Evolutionary conservation across 2,888 invertebrate genomes (phyloP).

Genomic region (Drosophila neutralis): DNA sequence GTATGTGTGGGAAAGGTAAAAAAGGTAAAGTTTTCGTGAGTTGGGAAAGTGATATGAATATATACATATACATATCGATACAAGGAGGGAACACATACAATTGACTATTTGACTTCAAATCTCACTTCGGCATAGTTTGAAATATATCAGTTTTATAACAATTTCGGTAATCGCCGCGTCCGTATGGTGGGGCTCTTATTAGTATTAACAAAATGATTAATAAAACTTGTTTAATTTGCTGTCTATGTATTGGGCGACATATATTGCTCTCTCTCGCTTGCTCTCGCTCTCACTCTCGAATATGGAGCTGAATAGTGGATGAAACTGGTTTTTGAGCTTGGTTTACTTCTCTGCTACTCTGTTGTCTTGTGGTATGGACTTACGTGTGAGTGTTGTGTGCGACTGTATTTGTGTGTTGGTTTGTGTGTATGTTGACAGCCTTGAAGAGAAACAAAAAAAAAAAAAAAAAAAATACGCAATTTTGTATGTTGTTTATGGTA

Average conservation of each 20-base stretch:
- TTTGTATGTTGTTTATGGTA: slow-evolving; percentile 35
- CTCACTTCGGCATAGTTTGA: not conserved
- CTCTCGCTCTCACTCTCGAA: slow-evolving; percentile 23
- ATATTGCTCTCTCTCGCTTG: not conserved
- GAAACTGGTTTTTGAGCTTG: slow-evolving; percentile 60
- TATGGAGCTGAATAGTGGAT: slow-evolving; percentile 11
- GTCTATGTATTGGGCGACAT: not conserved
- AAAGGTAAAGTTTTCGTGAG: slow-evolving; percentile 9
- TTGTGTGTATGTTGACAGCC: slow-evolving; percentile 61
- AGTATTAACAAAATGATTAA: not conserved
- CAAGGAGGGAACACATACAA: not conserved
- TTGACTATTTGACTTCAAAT: slow-evolving; percentile 1
- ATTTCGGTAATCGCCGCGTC: not conserved
- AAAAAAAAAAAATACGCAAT: slow-evolving; percentile 33
- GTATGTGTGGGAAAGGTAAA: not conserved
- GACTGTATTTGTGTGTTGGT: not conserved
- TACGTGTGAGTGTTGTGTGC: slow-evolving; percentile 12
- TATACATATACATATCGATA: not conserved
- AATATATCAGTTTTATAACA: not conserved
- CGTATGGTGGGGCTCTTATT: slow-evolving; percentile 11
- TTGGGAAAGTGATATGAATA: slow-evolving; percentile 11
- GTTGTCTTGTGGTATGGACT: slow-evolving; percentile 27
- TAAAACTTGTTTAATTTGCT: not conserved
- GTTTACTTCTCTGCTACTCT: slow-evolving; percentile 31
- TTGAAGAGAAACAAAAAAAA: slow-evolving; percentile 68